These are phyloP conservation scores for Dicyrtoma fusca DNA, from an alignment of 2,888 invertebrate species.

Conservation along the genomic window DNA sequence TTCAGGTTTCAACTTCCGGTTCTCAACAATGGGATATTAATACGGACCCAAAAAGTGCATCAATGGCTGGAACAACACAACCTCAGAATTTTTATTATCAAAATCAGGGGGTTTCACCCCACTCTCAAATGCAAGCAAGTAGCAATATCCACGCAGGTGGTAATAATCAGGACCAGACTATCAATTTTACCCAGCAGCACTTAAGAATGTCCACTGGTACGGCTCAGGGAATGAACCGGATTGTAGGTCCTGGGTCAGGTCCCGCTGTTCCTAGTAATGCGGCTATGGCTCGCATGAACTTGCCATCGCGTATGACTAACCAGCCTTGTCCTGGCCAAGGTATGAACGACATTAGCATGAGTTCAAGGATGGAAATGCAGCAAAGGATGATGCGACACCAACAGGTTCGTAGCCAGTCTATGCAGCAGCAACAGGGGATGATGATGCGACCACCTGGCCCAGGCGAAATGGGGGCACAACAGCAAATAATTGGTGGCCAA, in stretches of 20 bases:
- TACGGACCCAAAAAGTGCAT: conserved; percentile 27
- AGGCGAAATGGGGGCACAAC: conserved; percentile 38
- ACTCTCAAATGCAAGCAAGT: conserved; percentile 17
- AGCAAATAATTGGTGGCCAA: conserved; percentile 27
- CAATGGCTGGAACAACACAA: conserved; percentile 15
- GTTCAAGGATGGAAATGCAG: conserved; percentile 33
- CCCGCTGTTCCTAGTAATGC: conserved; percentile 3
- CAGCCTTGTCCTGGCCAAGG: conserved; percentile 11
- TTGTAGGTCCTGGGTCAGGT: conserved; percentile 30
- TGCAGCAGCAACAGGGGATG: conserved; percentile 35
- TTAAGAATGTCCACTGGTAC: conserved; percentile 48
- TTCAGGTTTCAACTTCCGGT: conserved; percentile 31
- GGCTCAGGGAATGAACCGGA: conserved; percentile 43
- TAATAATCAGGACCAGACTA: conserved; percentile 51
- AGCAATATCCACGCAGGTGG: conserved; percentile 16
- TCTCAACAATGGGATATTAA: conserved; percentile 36
- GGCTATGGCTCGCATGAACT: conserved; percentile 39
- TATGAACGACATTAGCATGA: conserved; percentile 31
- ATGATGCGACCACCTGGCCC: conserved; percentile 46
- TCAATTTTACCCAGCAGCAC: conserved; percentile 56
- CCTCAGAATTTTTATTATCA: conserved; percentile 34
- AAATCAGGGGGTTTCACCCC: conserved; percentile 25
- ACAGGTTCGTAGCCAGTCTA: conserved; percentile 25
- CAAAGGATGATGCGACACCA: conserved; percentile 27
- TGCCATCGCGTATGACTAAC: conserved; percentile 37